phyloP scores from a whole-genome alignment of 2,888 invertebrate genomes.

The Microchrysa polita region DNA sequence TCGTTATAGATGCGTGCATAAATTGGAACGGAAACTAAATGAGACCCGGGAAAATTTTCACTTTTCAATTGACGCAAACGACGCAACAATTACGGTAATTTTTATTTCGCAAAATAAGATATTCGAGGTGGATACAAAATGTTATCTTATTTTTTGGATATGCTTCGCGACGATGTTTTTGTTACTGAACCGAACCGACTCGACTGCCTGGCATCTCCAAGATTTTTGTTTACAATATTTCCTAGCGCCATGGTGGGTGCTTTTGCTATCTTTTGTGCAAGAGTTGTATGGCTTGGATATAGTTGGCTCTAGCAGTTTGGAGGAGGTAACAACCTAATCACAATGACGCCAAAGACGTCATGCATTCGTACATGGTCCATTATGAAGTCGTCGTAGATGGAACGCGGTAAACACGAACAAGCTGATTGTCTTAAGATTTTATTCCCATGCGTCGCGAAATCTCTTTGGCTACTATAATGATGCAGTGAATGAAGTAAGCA shows the following conservation, averaged over 20 bases:
- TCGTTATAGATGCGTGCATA: background rate
- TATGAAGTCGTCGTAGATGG: background rate
- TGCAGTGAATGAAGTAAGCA: slow-evolving; percentile 10
- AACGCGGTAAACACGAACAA: slow-evolving; percentile 11
- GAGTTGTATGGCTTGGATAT: too few relatives aligned
- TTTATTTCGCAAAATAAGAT: too few relatives aligned
- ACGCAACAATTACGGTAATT: background rate
- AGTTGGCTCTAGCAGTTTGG: background rate
- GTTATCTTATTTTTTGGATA: slow-evolving; percentile 26
- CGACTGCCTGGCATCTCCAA: slow-evolving; percentile 33
- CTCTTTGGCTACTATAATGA: slow-evolving; percentile 19
- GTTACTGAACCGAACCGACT: slow-evolving; percentile 47
- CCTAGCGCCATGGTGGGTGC: slow-evolving; percentile 17
- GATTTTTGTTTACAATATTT: slow-evolving; percentile 49
- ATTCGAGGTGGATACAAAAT: background rate
- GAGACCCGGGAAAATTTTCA: slow-evolving; percentile 2
- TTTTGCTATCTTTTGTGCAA: background rate
- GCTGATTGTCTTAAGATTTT: slow-evolving; percentile 11
- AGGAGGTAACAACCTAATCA: background rate
- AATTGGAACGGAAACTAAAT: background rate
- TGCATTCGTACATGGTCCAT: background rate
- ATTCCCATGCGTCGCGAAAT: background rate
- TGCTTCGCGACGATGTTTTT: slow-evolving; percentile 45
- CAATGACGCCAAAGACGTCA: slow-evolving; percentile 5
- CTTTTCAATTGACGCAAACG: background rate